Base-by-base conservation (phyloP, 2,888 invertebrate genomes). In the Eupsilia transversa region DNA sequence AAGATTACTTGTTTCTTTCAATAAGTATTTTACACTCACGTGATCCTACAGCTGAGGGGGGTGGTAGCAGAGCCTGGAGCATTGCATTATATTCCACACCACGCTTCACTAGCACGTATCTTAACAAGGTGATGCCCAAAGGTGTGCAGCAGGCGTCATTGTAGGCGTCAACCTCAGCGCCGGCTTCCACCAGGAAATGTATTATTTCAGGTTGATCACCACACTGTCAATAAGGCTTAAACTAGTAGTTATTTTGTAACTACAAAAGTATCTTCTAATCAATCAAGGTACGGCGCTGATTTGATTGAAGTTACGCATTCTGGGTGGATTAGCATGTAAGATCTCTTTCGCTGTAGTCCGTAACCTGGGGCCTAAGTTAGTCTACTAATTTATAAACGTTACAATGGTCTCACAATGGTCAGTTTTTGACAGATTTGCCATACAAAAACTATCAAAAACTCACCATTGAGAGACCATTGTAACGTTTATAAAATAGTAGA, bases 61-160 rank as follows among this genome's bases (percentile, higher is more conserved):
- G 86, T 27, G 93, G 94, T 70, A 94, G 56, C 35, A 94, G 52
- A 43, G 94, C 92, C 82, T 93, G 91, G 9, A 92, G 72, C 83
- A 93, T 91, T 2, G 67, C 87, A 63, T 72, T 88, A 1, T 86
- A 71, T 17, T 91, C 67, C 56, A 96, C 89, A 52, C 92, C 91
- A 27, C 85, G 88, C 41, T 86, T 85, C 10, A 87, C 77, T 64
- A 96, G 94, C 20, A 93, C 85, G 72, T 94, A 96, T 72, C 94
- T 90, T 60, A 96, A 83, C 9, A 97, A 84, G 56, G 94, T 93
- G 7, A 96, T 83, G 20, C 91, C 93, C 7, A 97, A 92, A 1
- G 97, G 94, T 5, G 97, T 97, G 82, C 97, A 93, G 72, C 97
- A 96, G 57, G 96, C 96, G 80, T 97, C 97, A 82, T 97, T 97